Conservation (phyloP, 2,888 invertebrate genomes). For the Dynastes hyllus region DNA sequence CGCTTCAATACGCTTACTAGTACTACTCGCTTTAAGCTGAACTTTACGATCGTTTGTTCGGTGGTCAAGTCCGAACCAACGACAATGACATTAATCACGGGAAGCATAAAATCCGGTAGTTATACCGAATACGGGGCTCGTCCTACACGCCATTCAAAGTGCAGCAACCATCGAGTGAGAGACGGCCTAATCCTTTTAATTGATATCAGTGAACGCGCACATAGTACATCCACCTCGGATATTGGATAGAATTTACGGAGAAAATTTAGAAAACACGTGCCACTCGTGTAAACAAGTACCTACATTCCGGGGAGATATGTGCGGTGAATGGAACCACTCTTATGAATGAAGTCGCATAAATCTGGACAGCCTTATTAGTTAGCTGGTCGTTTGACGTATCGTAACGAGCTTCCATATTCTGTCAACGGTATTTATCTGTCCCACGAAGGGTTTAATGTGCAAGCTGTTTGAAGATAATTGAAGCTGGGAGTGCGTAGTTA, state of each 20-base stretch:
- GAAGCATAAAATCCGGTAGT: conserved; percentile 52
- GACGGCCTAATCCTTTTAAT: conserved; percentile 42
- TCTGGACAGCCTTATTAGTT: neutral
- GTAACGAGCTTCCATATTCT: conserved; percentile 3
- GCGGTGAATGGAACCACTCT: conserved; percentile 32
- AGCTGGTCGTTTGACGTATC: conserved; percentile 4
- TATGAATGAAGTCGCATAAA: conserved; percentile 40
- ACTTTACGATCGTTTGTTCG: conserved; percentile 49
- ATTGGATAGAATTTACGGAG: conserved; percentile 8
- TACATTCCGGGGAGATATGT: neutral
- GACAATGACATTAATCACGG: conserved; percentile 52
- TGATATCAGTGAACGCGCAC: conserved; percentile 30
- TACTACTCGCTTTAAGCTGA: conserved; percentile 28
- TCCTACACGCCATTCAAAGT: conserved; percentile 32
- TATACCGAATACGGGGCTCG: conserved; percentile 47
- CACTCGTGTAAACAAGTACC: conserved; percentile 15
- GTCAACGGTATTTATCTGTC: neutral
- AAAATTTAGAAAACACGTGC: conserved; percentile 35
- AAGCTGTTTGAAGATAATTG: too few species aligned
- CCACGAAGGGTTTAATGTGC: too few species aligned
- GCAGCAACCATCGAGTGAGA: neutral
- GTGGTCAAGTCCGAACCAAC: conserved; percentile 40
- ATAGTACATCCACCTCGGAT: conserved; percentile 8
- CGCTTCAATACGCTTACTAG: conserved; percentile 38
- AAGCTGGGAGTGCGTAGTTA: too few species aligned